Percentiles rank a stretch among this genome's conserved stretches.
Conservation (phyloP, 2,888 invertebrate species). For the Unio pictorum region DNA sequence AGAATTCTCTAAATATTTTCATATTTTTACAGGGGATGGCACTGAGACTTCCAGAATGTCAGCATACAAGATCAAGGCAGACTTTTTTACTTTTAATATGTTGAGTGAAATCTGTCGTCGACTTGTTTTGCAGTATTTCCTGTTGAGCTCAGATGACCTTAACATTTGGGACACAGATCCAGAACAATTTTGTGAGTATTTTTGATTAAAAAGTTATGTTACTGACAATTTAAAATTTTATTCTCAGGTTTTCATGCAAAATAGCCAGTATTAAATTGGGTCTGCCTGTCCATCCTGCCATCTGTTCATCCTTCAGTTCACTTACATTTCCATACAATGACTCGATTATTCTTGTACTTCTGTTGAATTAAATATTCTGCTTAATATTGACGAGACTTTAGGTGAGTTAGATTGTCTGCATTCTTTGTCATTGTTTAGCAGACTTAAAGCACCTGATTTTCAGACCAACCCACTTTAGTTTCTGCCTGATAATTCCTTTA, state of each 20-base stretch:
- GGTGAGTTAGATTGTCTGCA: too few species aligned
- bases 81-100: constrained; percentile 84
- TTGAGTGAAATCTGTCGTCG: constrained; percentile 87
- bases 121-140: constrained; percentile 89
- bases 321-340: too few species aligned
- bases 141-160: constrained; percentile 86
- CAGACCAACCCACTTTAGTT: too few species aligned
- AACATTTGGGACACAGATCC: constrained; percentile 92
- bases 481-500: too few species aligned
- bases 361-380: too few species aligned
- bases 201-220: neutral
- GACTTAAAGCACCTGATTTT: too few species aligned
- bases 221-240: neutral
- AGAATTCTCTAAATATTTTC: neutral
- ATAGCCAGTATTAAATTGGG: too few species aligned
- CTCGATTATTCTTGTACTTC: too few species aligned
- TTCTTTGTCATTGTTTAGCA: too few species aligned
- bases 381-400: too few species aligned
- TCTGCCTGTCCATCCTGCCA: too few species aligned
- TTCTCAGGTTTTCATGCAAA: neutral
- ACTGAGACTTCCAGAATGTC: constrained; percentile 68
- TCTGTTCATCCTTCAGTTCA: too few species aligned
- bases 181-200: constrained; percentile 82
- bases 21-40: neutral
- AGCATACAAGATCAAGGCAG: constrained; percentile 81